Evolutionary conservation across 2,888 invertebrate species (phyloP), one percentile per base, ranked within the genome.

Genomic region (Caenorhabditis japonica): DNA sequence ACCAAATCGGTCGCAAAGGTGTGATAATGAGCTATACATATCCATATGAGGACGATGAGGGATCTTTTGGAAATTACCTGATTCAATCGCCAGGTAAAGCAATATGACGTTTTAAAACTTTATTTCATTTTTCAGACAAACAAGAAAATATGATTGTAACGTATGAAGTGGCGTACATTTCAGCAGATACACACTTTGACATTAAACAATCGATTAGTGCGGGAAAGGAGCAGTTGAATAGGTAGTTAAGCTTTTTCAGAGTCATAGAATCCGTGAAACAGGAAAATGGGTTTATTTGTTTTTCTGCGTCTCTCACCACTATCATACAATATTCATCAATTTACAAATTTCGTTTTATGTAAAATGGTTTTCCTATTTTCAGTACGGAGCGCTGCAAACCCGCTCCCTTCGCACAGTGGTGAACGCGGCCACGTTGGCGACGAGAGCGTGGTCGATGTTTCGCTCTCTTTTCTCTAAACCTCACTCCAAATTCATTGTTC

Each of bases 131-230:
- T 49, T 36, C 34, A 49, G 30, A 23, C 10, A 12, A 13, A 4
- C 47, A 55, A 25, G 34, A 53, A 15, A 49, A 64, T 13, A 64
- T 64, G 10, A 56, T 64, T 23, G 64, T 64, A 3, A 55, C 30
- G 10, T 64, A 64, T n/a, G 64, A 64, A 36, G 47, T 56, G 10
- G 64, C 49, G 12, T 10, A 17, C 3, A 56, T 64, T n/a, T 39
- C 46, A 12, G 15, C 41, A 13, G 38, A 49, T 39, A 17, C 41
- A 0, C 3, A 3, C 0, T 49, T 64, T 15, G 1, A 41, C 1
- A 41, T 64, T 23, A 12, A 56, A 1, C 34, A 49, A 21, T 8
- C 33, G 2, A 2, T n/a, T 4, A 34, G 13, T 17, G 34, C 49
- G 12, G 19, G 21, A 10, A 36, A 49, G 17, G 21, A 34, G 13